These are phyloP conservation scores for Zoanthus solanderi DNA, from an alignment of 92 coral and sea anemone genomes.

Conservation along the genomic window DNA sequence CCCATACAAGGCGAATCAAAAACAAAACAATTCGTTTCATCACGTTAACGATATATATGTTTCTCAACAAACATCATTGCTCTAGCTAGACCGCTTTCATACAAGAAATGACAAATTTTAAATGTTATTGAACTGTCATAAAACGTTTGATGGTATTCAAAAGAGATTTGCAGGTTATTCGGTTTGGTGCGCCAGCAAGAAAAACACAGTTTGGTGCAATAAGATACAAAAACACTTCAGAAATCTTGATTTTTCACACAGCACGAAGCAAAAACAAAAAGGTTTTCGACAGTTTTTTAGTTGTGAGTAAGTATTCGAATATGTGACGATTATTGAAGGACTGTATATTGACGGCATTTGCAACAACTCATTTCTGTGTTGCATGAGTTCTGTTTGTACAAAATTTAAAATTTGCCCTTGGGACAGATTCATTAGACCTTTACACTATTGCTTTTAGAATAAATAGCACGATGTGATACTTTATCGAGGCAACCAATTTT, in stretches of 20 bases:
- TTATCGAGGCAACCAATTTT: background rate
- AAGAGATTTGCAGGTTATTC: no score
- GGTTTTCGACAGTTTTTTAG: background rate
- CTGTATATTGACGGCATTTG: background rate
- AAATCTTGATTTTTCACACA: background rate
- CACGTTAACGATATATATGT: no score
- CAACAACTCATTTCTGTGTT: background rate
- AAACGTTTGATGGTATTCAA: no score
- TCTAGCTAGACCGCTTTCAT: no score
- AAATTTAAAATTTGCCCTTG: background rate
- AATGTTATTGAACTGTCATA: no score
- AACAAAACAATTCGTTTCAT: no score
- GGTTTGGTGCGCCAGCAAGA: no score
- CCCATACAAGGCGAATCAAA: no score
- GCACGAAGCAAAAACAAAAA: background rate
- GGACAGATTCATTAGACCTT: background rate
- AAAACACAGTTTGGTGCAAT: no score
- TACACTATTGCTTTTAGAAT: background rate
- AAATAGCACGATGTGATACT: background rate
- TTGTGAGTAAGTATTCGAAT: background rate
- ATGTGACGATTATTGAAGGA: background rate
- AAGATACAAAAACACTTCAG: no score
- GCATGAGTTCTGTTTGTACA: background rate
- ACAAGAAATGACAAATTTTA: no score
- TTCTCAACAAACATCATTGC: no score